A percentile compares a stretch with the other conserved stretches of the same genome.
Evolutionary conservation across 2,113 vertebrate species (phyloP).

Genomic region (Neotragus pygmaeus): DNA sequence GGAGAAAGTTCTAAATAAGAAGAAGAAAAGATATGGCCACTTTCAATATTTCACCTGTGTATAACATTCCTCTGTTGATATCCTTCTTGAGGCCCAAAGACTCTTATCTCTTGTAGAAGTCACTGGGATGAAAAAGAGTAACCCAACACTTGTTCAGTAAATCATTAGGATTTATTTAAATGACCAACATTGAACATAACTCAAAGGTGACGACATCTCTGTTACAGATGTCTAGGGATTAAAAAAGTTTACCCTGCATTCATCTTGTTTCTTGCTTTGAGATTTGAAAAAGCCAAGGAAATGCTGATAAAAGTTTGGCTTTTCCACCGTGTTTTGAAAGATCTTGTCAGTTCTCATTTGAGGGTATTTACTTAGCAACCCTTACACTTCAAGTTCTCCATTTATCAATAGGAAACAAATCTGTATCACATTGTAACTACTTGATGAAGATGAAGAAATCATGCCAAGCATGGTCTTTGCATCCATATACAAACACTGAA

Average conservation of each 20-base stretch:
- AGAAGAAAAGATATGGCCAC: not conserved
- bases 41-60: not conserved
- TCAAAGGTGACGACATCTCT: not conserved
- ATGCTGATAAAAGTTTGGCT: not conserved
- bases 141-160: not conserved
- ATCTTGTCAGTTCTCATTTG: not conserved
- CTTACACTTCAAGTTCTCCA: not conserved
- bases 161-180: not conserved
- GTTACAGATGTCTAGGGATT: not conserved
- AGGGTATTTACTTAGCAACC: not conserved
- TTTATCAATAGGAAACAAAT: slow-evolving; percentile 12
- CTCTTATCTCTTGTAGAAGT: not conserved
- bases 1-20: not conserved
- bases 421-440: not conserved
- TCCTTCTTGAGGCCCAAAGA: not conserved
- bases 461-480: not conserved
- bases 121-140: not conserved
- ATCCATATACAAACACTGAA: not conserved
- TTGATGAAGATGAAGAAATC: not conserved
- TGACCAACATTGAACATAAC: not conserved
- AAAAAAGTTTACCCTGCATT: not conserved
- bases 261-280: not conserved
- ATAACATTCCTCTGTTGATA: not conserved
- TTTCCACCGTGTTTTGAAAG: not conserved
- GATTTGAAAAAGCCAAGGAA: not conserved